Evolutionary conservation across 2,888 invertebrate genomes (phyloP).

Genomic region (Heteromurus nitidus): DNA sequence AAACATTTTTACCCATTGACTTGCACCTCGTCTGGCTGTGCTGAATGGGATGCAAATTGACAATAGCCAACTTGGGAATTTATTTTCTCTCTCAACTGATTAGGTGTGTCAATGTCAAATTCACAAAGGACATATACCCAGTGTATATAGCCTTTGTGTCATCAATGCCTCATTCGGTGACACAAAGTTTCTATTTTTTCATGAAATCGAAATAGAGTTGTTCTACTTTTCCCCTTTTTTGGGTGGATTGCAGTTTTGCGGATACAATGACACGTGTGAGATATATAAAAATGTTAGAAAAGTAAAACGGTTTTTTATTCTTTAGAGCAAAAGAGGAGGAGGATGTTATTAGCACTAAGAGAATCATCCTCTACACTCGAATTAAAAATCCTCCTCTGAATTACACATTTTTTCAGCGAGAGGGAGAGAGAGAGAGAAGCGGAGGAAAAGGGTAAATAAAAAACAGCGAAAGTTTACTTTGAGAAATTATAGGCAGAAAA

Average conservation of each 20-base stretch:
- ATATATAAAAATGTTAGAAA: neutral
- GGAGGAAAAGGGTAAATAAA: slow-evolving; percentile 3
- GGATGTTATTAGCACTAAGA: neutral
- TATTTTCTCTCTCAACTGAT: slow-evolving; percentile 18
- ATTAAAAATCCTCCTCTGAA: neutral
- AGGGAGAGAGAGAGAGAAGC: neutral
- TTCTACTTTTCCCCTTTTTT: slow-evolving; percentile 7
- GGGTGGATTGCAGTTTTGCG: neutral
- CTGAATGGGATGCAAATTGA: neutral
- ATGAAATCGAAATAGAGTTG: neutral
- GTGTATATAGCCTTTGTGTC: neutral
- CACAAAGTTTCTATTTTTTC: neutral
- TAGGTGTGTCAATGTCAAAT: slow-evolving; percentile 27
- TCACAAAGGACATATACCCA: neutral
- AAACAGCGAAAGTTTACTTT: slow-evolving; percentile 16
- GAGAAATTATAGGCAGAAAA: slow-evolving; percentile 4
- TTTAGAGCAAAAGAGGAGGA: slow-evolving; percentile 1
- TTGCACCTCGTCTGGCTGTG: neutral
- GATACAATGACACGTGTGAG: neutral
- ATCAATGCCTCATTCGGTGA: neutral
- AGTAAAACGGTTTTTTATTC: neutral
- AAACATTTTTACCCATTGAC: neutral
- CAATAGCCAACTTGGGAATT: neutral
- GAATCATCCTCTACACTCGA: neutral
- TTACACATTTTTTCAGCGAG: no score